A percentile compares a stretch with the other conserved stretches of the same genome.
Evolutionary conservation across 2,888 invertebrate species (phyloP).

Genomic region (Pinctada fucata): DNA sequence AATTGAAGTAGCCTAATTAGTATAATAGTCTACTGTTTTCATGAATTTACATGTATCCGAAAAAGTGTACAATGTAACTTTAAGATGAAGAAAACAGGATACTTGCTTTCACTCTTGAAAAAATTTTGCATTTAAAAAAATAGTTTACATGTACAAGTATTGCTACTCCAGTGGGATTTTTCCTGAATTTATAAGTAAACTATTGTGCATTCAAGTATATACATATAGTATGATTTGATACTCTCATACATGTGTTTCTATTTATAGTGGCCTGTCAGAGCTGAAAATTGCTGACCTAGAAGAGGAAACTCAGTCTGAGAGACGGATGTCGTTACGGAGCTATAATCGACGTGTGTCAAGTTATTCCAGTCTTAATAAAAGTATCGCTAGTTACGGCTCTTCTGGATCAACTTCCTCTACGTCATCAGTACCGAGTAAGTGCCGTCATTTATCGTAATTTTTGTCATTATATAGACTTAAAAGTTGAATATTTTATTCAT

Average conservation of each 20-base stretch:
- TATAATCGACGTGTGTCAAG: constrained; percentile 17
- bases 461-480: no score
- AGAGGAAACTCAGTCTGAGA: not conserved
- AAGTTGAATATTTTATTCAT: no score
- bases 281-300: not conserved
- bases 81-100: no score
- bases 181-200: no score
- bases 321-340: constrained; percentile 31
- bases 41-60: not conserved
- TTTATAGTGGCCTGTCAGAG: constrained; percentile 2
- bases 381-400: constrained; percentile 49
- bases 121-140: no score
- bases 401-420: constrained; percentile 40
- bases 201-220: no score
- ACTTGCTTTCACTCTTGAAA: no score
- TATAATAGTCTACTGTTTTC: not conserved
- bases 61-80: no score
- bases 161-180: no score
- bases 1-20: not conserved
- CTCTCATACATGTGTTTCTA: no score
- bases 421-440: constrained; percentile 49
- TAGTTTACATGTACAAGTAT: no score
- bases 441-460: not conserved
- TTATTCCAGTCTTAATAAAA: constrained; percentile 45
- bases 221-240: no score